Base-by-base conservation (phyloP, 2,113 vertebrate species). In the Gallinago media region DNA sequence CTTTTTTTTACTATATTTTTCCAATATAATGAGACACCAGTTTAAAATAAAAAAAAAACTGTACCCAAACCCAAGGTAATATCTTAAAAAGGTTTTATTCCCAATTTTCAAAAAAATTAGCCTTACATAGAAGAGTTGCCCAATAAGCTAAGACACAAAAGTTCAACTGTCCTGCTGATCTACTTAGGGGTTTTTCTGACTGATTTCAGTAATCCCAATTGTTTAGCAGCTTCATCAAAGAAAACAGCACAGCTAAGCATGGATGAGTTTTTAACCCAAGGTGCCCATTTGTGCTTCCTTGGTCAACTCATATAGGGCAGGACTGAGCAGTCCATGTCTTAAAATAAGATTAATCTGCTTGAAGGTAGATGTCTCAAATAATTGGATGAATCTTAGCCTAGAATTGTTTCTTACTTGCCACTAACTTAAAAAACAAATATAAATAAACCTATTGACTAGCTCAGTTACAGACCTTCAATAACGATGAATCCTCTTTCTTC, bases 241-340 rank as follows among this genome's bases (percentile, higher is more conserved):
- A 6, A 63, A 75, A 31, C 32, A 47, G 32, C 15, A 83, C 40
- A 73, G 29, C 54, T n/a, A 50, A 47, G 31, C 11, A 15, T 0
- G 0, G 44, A 8, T 72, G 38, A 15, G 4, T 26, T 17, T 2
- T 1, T 85, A 61, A 80, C 8, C 13, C 42, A 22, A 0, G 9
- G 20, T 20, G 29, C 14, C 8, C 26, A 3, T 38, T 46, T 40
- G 5, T 32, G 7, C 7, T 50, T 59, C 27, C 40, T 75, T 73
- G 36, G 44, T 66, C 58, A 66, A 3, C 6, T 83, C 5, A 0
- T 34, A 27, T 11, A 46, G 29, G 8, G n/a, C 10, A 52, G 44
- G 54, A 68, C 59, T 83, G 49, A 52, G 49, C 26, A 36, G 26
- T 31, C 62, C 18, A 1, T 42, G 5, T 75, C 32, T 93, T 92